Evolutionary conservation across 2,113 vertebrate species (phyloP).

Genomic region (Struthio camelus): DNA sequence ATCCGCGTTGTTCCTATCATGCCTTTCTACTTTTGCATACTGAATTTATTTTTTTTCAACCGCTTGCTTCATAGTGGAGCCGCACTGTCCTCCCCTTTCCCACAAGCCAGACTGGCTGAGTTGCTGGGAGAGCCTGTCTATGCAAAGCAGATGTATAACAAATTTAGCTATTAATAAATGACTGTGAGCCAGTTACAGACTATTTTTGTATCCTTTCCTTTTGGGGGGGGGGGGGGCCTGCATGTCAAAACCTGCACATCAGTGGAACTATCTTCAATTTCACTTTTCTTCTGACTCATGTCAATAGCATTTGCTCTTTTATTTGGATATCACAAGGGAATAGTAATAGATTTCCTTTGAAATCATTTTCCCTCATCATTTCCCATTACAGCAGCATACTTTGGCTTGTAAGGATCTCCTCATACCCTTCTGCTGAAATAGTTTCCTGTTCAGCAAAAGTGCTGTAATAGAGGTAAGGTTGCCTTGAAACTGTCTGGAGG

Average conservation of each 20-base stretch:
- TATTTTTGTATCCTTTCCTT: conserved; percentile 37
- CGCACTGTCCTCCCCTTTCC: neutral
- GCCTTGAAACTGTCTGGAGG: conserved; percentile 11
- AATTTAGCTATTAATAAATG: conserved; percentile 48
- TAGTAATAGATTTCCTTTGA: conserved; percentile 70
- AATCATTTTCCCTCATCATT: conserved; percentile 69
- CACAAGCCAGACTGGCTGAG: conserved; percentile 33
- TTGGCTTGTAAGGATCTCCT: conserved; percentile 44
- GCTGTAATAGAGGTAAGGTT: conserved; percentile 3
- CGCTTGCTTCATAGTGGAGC: neutral
- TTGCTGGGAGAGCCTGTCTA: conserved; percentile 34
- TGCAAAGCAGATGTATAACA: conserved; percentile 20
- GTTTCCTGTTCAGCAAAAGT: conserved; percentile 24
- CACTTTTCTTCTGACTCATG: conserved; percentile 42
- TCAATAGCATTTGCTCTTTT: conserved; percentile 57
- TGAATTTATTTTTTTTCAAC: neutral
- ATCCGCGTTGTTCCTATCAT: conserved; percentile 2
- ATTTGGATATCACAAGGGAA: conserved; percentile 59
- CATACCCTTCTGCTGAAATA: conserved; percentile 27
- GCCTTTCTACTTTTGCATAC: neutral
- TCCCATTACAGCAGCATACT: conserved; percentile 54
- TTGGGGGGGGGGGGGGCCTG: conserved; percentile 7
- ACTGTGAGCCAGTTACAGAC: conserved; percentile 7
- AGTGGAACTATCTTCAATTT: conserved; percentile 52
- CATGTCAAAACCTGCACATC: conserved; percentile 35